Evolutionary conservation across 2,113 vertebrate genomes (phyloP), one percentile per base, ranked within the genome.

Genomic region (Serinus canaria): DNA sequence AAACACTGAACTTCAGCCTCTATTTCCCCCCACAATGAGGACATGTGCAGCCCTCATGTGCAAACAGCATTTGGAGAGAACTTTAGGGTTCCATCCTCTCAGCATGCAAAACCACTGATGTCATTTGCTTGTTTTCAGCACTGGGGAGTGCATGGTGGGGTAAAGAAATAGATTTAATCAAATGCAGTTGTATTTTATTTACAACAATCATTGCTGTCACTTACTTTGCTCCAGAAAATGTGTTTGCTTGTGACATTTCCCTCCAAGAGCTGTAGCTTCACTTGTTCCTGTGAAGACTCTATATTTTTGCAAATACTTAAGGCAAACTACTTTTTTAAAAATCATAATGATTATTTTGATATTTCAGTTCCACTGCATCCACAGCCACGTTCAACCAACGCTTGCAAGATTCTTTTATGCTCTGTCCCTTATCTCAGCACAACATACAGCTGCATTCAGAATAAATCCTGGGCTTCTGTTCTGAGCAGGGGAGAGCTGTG

Each of bases 401-500:
- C 31, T 76, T 66, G 78, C 44, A 83, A 56, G 47, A n/a, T 52
- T 35, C 47, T 92, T 68, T 59, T 25, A n/a, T 68, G 47, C 31
- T 44, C 8, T 14, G 19, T 47, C 35, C 68, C 35, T 94, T 91
- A 94, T 89, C 86, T 59, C 73, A 63, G 62, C 66, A 62, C 53
- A 64, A 63, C 79, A 77, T 10, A n/a, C 70, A 47, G 69, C 28
- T 63, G 66, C 53, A 74, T 24, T 44, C 64, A 68, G 83, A 92
- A 89, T 78, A 92, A 95, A 94, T 17, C 41, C 30, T 16, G 74
- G 14, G 89, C n/a, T 94, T 53, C 70, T 58, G 69, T 35, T 72
- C 10, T 15, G 72, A 79, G 74, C 66, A 25, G 88, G 15, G 35
- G 50, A 76, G 85, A 75, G 66, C 56, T 78, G 69, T 23, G 85